Conservation (phyloP, 2,797 vertebrate genomes). For the Oceanodroma leucorhoa region DNA sequence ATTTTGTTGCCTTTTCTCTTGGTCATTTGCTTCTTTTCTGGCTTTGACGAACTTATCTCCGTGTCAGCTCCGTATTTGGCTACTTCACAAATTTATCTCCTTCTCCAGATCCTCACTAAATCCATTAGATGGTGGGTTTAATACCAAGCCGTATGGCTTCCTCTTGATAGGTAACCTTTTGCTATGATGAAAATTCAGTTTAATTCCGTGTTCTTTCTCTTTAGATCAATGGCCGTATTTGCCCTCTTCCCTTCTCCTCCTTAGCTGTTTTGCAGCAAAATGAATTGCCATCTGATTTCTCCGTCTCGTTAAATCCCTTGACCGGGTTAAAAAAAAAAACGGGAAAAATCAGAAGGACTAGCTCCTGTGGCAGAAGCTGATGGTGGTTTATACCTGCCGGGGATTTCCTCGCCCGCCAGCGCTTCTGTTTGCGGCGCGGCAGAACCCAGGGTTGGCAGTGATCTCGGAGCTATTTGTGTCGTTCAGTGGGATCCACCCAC, state of each 20-base stretch:
- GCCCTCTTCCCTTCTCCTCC: constrained; percentile 9
- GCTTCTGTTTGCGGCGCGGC: neutral
- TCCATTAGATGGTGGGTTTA: neutral
- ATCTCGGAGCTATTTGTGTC: neutral
- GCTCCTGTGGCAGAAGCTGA: neutral
- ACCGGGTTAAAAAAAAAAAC: neutral
- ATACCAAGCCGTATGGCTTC: neutral
- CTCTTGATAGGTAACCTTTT: constrained; percentile 12
- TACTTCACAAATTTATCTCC: neutral
- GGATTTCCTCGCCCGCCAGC: neutral
- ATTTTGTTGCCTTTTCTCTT: neutral
- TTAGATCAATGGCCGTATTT: neutral
- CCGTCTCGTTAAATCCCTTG: neutral
- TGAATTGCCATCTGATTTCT: neutral
- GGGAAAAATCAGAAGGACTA: neutral
- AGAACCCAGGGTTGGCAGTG: neutral
- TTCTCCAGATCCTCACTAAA: neutral
- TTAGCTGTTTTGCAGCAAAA: neutral
- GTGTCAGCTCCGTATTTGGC: neutral
- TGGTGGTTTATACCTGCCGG: neutral
- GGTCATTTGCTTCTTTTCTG: neutral
- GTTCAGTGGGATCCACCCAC: neutral
- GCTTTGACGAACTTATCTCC: neutral
- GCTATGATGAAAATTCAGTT: neutral
- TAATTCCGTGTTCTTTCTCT: neutral